Percentiles rank a stretch among this genome's conserved stretches.
phyloP scores from a whole-genome alignment of 2,797 vertebrate genomes.

The Setipinna tenuifilis region DNA sequence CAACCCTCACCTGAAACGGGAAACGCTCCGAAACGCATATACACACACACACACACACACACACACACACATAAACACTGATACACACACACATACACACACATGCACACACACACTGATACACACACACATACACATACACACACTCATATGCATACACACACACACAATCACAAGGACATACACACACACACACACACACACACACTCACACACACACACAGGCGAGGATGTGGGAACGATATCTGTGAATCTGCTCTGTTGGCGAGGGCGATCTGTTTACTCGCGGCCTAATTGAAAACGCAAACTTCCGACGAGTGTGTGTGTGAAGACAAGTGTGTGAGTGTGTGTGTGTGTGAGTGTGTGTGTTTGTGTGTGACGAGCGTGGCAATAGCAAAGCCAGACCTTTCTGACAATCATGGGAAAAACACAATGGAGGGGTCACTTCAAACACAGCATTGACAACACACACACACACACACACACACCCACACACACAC shows the following conservation, averaged over 20 bases:
- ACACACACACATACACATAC: too few relatives aligned
- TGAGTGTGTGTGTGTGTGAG: background rate
- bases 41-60: slow-evolving; percentile 28
- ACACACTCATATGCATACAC: too few relatives aligned
- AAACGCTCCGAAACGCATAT: slow-evolving; percentile 57
- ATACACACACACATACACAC: too few relatives aligned
- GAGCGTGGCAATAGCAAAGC: background rate
- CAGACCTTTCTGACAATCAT: background rate
- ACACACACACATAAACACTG: background rate
- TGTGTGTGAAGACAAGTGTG: too few relatives aligned
- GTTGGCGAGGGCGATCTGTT: slow-evolving; percentile 43
- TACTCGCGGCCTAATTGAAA: slow-evolving; percentile 59
- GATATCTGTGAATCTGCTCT: slow-evolving; percentile 57
- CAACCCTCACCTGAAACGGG: slow-evolving; percentile 68
- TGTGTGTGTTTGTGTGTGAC: too few relatives aligned
- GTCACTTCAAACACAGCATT: background rate
- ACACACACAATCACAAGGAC: slow-evolving; percentile 26
- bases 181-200: slow-evolving; percentile 28
- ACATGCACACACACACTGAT: too few relatives aligned
- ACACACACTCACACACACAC: slow-evolving; percentile 9
- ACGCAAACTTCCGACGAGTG: slow-evolving; percentile 60
- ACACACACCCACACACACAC: background rate
- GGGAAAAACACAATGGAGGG: background rate
- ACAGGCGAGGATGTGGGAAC: slow-evolving; percentile 42
- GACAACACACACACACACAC: background rate